phyloP scores from a whole-genome alignment of 2,113 vertebrate species.

The Amblyopsis rosae region DNA sequence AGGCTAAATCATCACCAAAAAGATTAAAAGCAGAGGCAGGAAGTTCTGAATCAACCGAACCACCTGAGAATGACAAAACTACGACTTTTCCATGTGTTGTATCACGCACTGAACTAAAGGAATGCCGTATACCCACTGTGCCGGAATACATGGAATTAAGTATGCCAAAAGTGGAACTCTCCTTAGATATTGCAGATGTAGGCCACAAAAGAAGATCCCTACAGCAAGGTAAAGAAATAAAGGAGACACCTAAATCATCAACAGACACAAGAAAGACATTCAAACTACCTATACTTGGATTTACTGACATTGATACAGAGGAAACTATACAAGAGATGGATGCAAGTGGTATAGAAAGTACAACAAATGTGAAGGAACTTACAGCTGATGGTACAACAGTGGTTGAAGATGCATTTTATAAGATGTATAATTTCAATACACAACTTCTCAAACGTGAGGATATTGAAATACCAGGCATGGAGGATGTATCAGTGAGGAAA shows the following conservation, averaged over 20 bases:
- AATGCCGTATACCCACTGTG: slow-evolving; percentile 21
- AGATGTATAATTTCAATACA: slow-evolving; percentile 35
- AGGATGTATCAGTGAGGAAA: slow-evolving; percentile 49
- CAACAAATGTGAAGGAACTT: slow-evolving; percentile 7
- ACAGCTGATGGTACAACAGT: slow-evolving; percentile 14
- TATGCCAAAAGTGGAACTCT: slow-evolving; percentile 54
- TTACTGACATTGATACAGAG: slow-evolving; percentile 42
- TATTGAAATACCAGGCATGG: slow-evolving; percentile 80
- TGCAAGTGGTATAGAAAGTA: slow-evolving; percentile 27
- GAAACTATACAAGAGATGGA: slow-evolving; percentile 45
- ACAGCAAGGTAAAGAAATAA: slow-evolving; percentile 55
- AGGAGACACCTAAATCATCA: slow-evolving; percentile 29
- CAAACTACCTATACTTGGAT: slow-evolving; percentile 63
- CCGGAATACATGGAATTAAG: slow-evolving; percentile 37
- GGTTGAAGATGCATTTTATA: slow-evolving; percentile 40
- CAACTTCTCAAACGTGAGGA: slow-evolving; percentile 78
- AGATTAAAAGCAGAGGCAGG: slow-evolving; percentile 63
- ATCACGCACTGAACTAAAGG: slow-evolving; percentile 34
- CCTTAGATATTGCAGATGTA: slow-evolving; percentile 47
- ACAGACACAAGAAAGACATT: slow-evolving; percentile 43
- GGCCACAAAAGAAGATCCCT: slow-evolving; percentile 46
- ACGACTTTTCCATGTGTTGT: slow-evolving; percentile 28
- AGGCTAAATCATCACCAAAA: slow-evolving; percentile 60
- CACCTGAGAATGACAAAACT: slow-evolving; percentile 35
- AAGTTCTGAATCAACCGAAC: slow-evolving; percentile 59